phyloP scores from a whole-genome alignment of 2,113 vertebrate genomes.

The Callospermophilus lateralis region DNA sequence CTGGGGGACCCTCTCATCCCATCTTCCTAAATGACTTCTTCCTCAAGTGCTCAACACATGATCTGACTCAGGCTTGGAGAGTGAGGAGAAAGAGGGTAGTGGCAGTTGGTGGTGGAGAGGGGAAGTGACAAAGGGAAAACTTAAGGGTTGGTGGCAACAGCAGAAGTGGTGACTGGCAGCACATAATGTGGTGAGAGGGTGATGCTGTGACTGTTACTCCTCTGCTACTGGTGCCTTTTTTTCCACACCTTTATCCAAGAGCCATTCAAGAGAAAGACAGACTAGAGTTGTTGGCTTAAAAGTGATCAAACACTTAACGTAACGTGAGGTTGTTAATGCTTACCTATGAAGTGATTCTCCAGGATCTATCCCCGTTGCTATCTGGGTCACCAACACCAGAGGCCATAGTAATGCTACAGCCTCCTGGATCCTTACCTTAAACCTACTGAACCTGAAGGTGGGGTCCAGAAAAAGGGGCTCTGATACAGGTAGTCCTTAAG shows the following conservation, averaged over 20 bases:
- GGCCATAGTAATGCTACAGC: neutral
- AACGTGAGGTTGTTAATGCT: neutral
- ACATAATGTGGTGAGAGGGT: constrained; percentile 45
- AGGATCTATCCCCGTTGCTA: neutral
- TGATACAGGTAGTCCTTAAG: neutral
- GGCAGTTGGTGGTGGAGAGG: constrained; percentile 49
- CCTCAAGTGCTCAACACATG: neutral
- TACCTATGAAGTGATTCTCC: constrained; percentile 7
- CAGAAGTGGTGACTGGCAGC: constrained; percentile 57
- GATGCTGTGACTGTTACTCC: constrained; percentile 30
- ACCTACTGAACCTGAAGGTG: neutral
- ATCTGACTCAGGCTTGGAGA: constrained; percentile 43
- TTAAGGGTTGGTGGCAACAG: constrained; percentile 47
- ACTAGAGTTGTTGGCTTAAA: neutral
- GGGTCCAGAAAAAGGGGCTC: neutral
- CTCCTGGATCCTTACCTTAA: neutral
- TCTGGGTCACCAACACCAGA: neutral
- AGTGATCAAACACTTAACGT: neutral
- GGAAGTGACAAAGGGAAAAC: constrained; percentile 80
- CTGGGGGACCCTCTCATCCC: neutral
- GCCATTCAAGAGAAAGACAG: neutral
- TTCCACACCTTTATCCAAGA: constrained; percentile 44
- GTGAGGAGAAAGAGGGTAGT: neutral
- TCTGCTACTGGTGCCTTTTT: neutral
- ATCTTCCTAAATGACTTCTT: constrained; percentile 37